Evolutionary conservation across 2,888 invertebrate genomes (phyloP).

Genomic region (Agrochola lychnidis): DNA sequence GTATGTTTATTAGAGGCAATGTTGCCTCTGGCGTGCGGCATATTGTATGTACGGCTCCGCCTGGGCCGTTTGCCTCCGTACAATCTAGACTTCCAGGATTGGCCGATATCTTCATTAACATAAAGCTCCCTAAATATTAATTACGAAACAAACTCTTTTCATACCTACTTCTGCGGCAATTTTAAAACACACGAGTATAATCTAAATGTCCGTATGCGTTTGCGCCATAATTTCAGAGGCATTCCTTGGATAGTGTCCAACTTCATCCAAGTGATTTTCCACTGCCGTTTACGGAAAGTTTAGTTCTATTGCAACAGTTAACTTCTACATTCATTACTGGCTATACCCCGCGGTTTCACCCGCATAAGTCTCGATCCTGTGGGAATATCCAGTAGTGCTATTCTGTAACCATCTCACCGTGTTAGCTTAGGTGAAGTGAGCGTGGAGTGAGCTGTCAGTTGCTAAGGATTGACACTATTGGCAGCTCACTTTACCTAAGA

Average conservation of each 20-base stretch:
- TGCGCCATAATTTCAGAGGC: neutral
- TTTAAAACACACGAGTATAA: neutral
- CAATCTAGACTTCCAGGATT: neutral
- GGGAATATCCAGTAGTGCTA: too few species aligned
- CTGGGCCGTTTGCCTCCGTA: neutral
- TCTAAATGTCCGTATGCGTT: neutral
- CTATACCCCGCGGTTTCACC: too few species aligned
- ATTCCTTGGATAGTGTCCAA: constrained; percentile 30
- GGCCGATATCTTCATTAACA: neutral
- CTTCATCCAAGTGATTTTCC: constrained; percentile 8
- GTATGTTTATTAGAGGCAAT: neutral
- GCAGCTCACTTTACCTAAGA: too few species aligned
- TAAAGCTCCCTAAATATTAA: neutral
- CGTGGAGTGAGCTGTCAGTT: too few species aligned
- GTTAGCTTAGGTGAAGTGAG: too few species aligned
- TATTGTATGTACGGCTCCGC: neutral
- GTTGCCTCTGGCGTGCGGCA: neutral
- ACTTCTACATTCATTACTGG: neutral
- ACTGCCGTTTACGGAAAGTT: constrained; percentile 14
- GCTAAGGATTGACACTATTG: too few species aligned
- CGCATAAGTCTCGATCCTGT: too few species aligned
- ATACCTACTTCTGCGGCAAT: neutral
- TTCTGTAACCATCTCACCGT: too few species aligned
- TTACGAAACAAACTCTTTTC: neutral
- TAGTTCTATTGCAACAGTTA: neutral